Base-by-base conservation (phyloP, 2,888 invertebrate genomes). In the Standfussiana lucernea region DNA sequence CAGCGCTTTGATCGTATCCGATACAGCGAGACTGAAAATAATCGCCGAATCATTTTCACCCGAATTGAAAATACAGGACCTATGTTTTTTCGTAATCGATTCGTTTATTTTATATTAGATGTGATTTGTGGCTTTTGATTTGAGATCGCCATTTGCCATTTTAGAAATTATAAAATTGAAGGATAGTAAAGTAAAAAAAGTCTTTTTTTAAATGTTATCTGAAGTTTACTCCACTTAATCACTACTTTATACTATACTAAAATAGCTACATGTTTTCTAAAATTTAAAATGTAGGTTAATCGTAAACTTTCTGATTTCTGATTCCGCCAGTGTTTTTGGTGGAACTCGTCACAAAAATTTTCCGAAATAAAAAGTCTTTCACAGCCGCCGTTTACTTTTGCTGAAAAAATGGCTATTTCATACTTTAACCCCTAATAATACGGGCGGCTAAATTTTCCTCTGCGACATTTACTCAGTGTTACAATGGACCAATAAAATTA, bases 401-500 rank as follows among this genome's bases (percentile, higher is more conserved):
- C 24, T 53, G 32, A 68, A 74, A 83, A 72, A 79, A 62, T n/a
- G n/a, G n/a, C n/a, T n/a, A n/a, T n/a, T n/a, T n/a, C n/a, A n/a
- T n/a, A n/a, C n/a, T n/a, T n/a, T n/a, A n/a, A n/a, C n/a, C n/a
- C n/a, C n/a, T n/a, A n/a, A 74, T 64, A 77, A 72, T 79, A 68
- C 7, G n/a, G 13, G 40, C 24, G n/a, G 56, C 42, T 77, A 82
- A 85, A 80, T 42, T 85, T 79, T 76, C 77, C 66, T 32, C 8
- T 8, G 67, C 61, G 70, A 75, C 62, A 76, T 77, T 75, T 72
- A 53, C 68, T 77, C 72, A 82, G 18, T 83, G 88, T 87, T 85
- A 90, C 91, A 90, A 92, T 90, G 77, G 87, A 74, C 86, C 88
- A 93, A 93, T 93, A 92, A 93, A 93, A 92, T 92, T 90, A 92